Percentiles rank a stretch among this genome's conserved stretches.
Conservation (phyloP, 1,140 invertebrate genomes). For the Caenorhabditis briggsae region DNA sequence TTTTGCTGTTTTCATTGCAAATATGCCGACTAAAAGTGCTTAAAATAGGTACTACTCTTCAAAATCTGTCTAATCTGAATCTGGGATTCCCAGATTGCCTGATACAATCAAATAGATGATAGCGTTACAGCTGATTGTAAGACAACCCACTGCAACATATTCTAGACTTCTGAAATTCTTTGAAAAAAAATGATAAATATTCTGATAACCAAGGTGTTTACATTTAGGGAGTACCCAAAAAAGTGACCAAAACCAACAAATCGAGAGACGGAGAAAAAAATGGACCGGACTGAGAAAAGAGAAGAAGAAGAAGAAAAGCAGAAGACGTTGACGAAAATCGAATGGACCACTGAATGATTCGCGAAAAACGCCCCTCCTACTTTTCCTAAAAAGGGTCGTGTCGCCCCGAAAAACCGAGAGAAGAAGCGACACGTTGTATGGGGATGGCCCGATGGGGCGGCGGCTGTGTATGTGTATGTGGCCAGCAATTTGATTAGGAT, state of each 20-base stretch:
- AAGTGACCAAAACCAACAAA: slow-evolving; percentile 13
- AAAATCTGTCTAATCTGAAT: too few species aligned
- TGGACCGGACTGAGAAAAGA: not conserved
- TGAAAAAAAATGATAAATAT: too few species aligned
- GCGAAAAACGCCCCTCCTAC: not conserved
- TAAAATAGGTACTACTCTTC: too few species aligned
- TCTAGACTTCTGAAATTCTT: too few species aligned
- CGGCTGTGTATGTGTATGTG: not conserved
- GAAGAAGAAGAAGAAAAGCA: not conserved
- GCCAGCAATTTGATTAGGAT: slow-evolving; percentile 50
- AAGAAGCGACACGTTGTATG: slow-evolving; percentile 21
- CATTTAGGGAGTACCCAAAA: not conserved
- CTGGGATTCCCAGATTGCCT: too few species aligned
- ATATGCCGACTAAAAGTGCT: too few species aligned
- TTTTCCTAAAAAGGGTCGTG: not conserved
- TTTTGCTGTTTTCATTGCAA: too few species aligned
- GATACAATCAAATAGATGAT: too few species aligned
- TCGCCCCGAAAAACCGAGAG: not conserved
- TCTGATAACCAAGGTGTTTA: too few species aligned
- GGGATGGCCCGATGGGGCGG: too few species aligned
- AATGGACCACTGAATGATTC: not conserved
- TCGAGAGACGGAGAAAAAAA: not conserved
- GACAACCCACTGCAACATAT: too few species aligned
- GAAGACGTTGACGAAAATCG: slow-evolving; percentile 46
- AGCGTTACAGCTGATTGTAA: too few species aligned